Evolutionary conservation across 2,113 vertebrate species (phyloP).

Genomic region (Callaeas wilsoni): DNA sequence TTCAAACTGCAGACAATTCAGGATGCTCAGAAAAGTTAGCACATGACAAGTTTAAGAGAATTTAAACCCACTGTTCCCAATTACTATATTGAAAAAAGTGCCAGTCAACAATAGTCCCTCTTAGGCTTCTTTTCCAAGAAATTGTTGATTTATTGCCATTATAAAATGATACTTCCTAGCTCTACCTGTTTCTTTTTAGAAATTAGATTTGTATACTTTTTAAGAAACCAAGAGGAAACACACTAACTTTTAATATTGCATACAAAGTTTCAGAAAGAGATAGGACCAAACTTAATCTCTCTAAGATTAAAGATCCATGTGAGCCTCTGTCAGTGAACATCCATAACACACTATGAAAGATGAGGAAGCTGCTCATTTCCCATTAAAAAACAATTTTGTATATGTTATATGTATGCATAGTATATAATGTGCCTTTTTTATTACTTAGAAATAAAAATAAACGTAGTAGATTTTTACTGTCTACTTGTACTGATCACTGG

Average conservation of each 20-base stretch:
- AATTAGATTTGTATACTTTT: background rate
- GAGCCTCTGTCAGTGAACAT: background rate
- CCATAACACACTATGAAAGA: background rate
- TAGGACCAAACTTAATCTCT: background rate
- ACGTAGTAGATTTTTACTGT: background rate
- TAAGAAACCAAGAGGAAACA: background rate
- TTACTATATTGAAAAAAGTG: background rate
- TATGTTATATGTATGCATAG: background rate
- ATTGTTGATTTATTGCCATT: background rate
- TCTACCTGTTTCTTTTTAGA: background rate
- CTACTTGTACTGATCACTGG: background rate
- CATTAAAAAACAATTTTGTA: background rate
- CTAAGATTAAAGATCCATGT: background rate
- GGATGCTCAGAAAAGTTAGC: background rate
- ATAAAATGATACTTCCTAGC: background rate
- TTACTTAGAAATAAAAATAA: slow-evolving; percentile 24
- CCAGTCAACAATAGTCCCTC: background rate
- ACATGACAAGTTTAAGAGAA: background rate
- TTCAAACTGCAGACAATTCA: background rate
- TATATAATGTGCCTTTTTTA: background rate
- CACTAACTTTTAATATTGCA: background rate
- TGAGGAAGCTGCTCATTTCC: background rate
- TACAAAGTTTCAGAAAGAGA: background rate
- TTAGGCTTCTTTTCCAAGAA: background rate
- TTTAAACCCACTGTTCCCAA: background rate